phyloP scores from a whole-genome alignment of 2,797 vertebrate species.

The Falco novaeseelandiae region DNA sequence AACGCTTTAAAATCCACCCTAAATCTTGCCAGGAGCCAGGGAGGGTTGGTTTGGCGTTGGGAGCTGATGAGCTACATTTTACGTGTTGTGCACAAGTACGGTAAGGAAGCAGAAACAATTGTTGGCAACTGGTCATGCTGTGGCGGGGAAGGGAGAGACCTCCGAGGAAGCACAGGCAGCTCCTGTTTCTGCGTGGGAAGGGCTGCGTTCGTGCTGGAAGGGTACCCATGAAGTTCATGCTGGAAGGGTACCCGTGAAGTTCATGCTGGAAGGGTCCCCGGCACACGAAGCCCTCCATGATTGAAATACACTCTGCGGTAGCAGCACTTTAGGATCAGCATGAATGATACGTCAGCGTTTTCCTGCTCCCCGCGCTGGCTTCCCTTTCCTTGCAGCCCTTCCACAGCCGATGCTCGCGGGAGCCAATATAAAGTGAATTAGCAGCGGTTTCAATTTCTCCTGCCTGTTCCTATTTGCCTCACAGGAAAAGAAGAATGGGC shows the following conservation, averaged over 20 bases:
- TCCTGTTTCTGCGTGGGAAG: neutral
- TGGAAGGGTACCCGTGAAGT: neutral
- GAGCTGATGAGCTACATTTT: neutral
- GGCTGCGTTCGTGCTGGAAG: neutral
- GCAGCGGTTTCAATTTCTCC: neutral
- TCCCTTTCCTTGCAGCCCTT: neutral
- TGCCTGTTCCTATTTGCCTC: neutral
- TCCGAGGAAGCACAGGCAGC: neutral
- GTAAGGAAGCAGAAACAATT: neutral
- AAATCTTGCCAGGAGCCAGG: neutral
- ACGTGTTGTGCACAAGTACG: neutral
- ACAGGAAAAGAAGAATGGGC: neutral
- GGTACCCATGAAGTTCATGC: fast-evolving
- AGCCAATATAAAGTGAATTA: neutral
- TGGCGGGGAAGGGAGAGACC: neutral
- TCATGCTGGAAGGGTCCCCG: neutral
- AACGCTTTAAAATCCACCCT: constrained; percentile 13
- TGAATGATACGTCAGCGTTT: neutral
- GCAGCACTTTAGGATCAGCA: fast-evolving
- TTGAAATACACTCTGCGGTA: neutral
- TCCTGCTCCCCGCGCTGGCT: neutral
- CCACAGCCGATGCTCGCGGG: neutral
- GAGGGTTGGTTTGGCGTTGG: neutral
- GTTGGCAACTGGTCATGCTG: fast-evolving
- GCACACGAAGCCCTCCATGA: neutral